A percentile compares a stretch with the other conserved stretches of the same genome.
These are phyloP conservation scores for Camponotus vicinus DNA, from an alignment of 1,140 invertebrate species.

Conservation along the genomic window DNA sequence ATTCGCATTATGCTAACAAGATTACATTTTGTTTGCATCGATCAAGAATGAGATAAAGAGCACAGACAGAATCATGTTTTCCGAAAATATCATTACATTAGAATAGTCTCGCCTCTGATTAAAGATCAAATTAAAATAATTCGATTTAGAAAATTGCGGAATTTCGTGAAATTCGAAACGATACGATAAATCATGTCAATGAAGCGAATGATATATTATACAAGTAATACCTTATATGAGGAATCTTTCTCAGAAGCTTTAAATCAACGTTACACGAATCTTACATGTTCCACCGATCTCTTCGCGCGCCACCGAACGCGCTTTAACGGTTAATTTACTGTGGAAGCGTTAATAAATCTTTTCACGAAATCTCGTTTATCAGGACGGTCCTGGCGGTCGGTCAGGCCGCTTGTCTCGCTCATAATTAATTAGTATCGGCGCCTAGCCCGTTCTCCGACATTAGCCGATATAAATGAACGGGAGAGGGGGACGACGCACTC, in stretches of 20 bases:
- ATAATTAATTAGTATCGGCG: conserved; percentile 65
- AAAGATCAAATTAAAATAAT: background rate
- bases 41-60: background rate
- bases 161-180: conserved; percentile 32
- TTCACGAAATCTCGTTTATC: conserved; percentile 59
- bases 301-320: conserved; percentile 22
- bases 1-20: background rate
- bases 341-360: conserved; percentile 63
- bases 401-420: conserved; percentile 53
- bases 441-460: conserved; percentile 51
- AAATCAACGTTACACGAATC: conserved; percentile 29
- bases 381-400: conserved; percentile 39
- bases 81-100: background rate
- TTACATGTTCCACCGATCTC: conserved; percentile 10
- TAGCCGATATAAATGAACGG: conserved; percentile 58
- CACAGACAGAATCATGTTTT: background rate
- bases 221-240: background rate
- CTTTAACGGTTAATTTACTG: conserved; percentile 59
- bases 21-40: background rate
- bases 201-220: background rate
- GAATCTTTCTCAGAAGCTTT: conserved; percentile 5
- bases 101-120: background rate
- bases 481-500: background rate
- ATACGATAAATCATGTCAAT: background rate
- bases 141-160: conserved; percentile 7